phyloP scores from a whole-genome alignment of 2,888 invertebrate genomes.

The Pimpla rufipes region DNA sequence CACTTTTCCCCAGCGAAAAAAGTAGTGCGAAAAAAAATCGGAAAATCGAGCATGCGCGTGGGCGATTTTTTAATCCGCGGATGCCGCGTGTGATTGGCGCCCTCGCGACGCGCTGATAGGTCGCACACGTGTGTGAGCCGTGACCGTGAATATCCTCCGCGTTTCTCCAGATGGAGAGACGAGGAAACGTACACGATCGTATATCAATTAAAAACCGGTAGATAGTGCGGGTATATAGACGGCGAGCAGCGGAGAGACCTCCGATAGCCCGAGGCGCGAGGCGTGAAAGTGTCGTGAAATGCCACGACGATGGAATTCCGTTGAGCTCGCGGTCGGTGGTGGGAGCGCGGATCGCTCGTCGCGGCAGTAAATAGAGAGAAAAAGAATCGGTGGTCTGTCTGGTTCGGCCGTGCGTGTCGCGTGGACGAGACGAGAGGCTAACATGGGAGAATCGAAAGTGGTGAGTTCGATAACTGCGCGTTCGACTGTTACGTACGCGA shows the following conservation, averaged over 20 bases:
- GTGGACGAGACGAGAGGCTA: constrained; percentile 5
- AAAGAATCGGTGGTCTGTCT: constrained; percentile 40
- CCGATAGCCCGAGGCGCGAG: constrained; percentile 59
- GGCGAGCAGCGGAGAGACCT: not conserved
- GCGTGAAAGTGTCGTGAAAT: constrained; percentile 75
- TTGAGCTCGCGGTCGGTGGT: constrained; percentile 40
- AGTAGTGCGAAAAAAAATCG: not conserved
- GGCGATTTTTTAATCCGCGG: not conserved
- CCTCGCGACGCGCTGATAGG: not conserved
- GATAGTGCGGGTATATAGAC: constrained; percentile 56
- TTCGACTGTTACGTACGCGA: constrained; percentile 4
- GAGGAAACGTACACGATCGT: constrained; percentile 43
- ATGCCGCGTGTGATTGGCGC: not conserved
- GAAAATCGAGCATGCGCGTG: not conserved
- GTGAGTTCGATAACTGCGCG: constrained; percentile 23
- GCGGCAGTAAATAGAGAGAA: constrained; percentile 49
- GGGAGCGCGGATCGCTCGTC: constrained; percentile 45
- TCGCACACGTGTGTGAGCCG: constrained; percentile 9
- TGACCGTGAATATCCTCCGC: constrained; percentile 45
- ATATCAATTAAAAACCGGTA: constrained; percentile 61
- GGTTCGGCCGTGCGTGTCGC: constrained; percentile 25
- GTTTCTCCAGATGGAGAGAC: not conserved
- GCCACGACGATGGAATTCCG: constrained; percentile 69
- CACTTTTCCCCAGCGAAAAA: not conserved
- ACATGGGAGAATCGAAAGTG: constrained; percentile 57